These are phyloP conservation scores for Maniola jurtina DNA, from an alignment of 1,140 invertebrate species.

Conservation along the genomic window DNA sequence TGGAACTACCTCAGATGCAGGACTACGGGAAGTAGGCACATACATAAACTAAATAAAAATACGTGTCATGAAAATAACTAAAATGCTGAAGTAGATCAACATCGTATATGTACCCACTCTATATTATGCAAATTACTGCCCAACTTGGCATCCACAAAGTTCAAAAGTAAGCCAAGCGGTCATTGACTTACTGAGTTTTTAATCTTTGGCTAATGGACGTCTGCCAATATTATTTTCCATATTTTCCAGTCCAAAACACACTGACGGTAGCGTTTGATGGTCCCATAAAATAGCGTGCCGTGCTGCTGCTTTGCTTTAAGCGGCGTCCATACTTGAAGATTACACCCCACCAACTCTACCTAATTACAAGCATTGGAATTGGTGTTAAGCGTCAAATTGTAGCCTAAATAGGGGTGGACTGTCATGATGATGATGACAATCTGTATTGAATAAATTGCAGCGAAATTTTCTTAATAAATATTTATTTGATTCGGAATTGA, in stretches of 20 bases:
- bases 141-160: slow-evolving; percentile 20
- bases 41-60: no score
- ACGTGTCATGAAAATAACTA: no score
- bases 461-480: no score
- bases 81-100: not conserved
- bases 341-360: no score
- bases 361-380: no score
- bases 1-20: no score
- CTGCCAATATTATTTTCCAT: slow-evolving; percentile 26
- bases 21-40: no score
- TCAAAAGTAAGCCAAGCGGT: slow-evolving; percentile 21
- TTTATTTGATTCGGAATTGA: no score
- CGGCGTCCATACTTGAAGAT: not conserved
- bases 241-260: slow-evolving; percentile 28
- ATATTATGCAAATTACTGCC: slow-evolving; percentile 17
- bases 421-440: no score
- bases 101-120: not conserved
- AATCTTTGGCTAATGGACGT: slow-evolving; percentile 22
- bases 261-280: slow-evolving; percentile 27
- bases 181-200: slow-evolving; percentile 25
- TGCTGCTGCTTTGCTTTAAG: not conserved
- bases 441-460: no score
- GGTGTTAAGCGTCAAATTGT: no score
- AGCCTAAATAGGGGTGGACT: no score
- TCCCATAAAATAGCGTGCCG: slow-evolving; percentile 29